phyloP scores from a whole-genome alignment of 2,113 vertebrate species.

The Elaphurus davidianus region DNA sequence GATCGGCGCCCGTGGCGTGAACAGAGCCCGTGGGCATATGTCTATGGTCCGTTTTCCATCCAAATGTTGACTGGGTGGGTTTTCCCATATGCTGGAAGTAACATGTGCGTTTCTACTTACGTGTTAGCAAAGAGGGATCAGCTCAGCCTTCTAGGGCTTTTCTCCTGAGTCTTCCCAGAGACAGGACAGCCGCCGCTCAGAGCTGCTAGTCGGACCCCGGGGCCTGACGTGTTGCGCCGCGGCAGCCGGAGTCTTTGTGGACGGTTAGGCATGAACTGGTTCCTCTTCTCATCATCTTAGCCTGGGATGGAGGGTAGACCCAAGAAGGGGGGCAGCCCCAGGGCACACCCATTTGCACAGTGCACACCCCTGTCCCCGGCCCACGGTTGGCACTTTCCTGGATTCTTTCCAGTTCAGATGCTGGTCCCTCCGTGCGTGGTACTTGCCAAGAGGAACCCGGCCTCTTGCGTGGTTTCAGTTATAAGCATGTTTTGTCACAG shows the following conservation, averaged over 20 bases:
- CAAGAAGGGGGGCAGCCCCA: background rate
- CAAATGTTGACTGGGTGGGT: background rate
- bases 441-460: background rate
- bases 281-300: background rate
- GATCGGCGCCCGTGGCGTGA: background rate
- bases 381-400: accelerated
- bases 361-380: accelerated
- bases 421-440: background rate
- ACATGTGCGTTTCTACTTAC: background rate
- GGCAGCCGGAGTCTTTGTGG: background rate
- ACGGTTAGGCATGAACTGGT: background rate
- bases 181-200: background rate
- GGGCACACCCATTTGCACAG: background rate
- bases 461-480: background rate
- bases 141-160: background rate
- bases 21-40: constrained; percentile 24
- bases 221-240: accelerated
- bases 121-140: constrained; percentile 14
- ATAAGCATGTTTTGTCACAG: background rate
- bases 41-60: constrained; percentile 24
- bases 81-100: constrained; percentile 20
- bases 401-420: background rate
- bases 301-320: background rate
- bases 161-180: background rate
- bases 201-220: background rate